Percentiles rank a stretch among this genome's conserved stretches.
Evolutionary conservation across 1,140 invertebrate genomes (phyloP).

Genomic region (Saccostrea echinata): DNA sequence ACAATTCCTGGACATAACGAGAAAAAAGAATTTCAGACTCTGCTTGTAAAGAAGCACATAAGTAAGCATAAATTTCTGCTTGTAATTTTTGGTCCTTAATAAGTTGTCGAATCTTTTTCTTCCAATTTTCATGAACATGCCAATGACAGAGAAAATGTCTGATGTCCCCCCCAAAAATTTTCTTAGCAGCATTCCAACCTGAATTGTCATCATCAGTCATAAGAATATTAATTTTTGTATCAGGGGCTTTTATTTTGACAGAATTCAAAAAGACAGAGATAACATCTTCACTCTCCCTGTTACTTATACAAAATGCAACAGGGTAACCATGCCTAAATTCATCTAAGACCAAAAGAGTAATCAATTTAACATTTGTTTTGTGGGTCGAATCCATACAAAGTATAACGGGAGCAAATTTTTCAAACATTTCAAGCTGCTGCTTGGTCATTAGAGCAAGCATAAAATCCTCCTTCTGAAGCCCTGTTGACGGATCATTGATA

Average conservation of each 20-base stretch:
- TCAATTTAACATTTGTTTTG: conserved; percentile 42
- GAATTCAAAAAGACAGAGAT: conserved; percentile 41
- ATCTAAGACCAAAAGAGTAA: conserved; percentile 40
- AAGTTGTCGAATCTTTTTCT: conserved; percentile 17
- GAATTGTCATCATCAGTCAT: conserved; percentile 44
- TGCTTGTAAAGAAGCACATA: conserved; percentile 33
- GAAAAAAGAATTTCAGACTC: conserved; percentile 4
- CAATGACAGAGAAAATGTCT: conserved; percentile 41
- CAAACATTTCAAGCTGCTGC: conserved; percentile 32
- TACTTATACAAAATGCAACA: conserved; percentile 44
- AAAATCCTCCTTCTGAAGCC: conserved; percentile 40
- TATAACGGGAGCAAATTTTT: conserved; percentile 20
- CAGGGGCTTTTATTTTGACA: conserved; percentile 34
- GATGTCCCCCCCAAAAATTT: conserved; percentile 1
- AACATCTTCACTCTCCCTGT: conserved; percentile 33
- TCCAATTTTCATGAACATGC: conserved; percentile 39
- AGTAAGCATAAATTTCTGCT: conserved; percentile 37
- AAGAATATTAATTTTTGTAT: conserved; percentile 30
- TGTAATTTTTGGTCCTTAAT: conserved; percentile 11
- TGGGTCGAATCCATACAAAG: conserved; percentile 41
- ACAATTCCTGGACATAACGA: conserved; percentile 9
- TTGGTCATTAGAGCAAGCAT: conserved; percentile 35
- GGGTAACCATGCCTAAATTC: conserved; percentile 43
- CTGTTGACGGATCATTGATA: neutral
- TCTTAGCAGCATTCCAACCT: conserved; percentile 43